These are phyloP conservation scores for Siniperca chuatsi DNA, from an alignment of 2,113 vertebrate genomes.

Conservation along the genomic window DNA sequence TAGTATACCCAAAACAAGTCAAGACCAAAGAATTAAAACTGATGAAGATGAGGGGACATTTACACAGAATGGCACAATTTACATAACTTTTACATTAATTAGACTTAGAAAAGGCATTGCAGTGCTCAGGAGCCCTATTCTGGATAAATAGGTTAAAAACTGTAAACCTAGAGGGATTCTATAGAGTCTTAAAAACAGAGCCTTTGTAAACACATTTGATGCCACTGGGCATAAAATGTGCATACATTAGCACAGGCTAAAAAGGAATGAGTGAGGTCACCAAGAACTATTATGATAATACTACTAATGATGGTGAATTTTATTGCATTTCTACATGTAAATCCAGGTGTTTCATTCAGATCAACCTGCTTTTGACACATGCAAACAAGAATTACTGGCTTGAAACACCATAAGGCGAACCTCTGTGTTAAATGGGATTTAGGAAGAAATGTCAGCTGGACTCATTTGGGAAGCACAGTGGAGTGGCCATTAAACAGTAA, in stretches of 20 bases:
- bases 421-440: constrained; percentile 58
- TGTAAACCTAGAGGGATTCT: constrained; percentile 11
- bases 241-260: not conserved
- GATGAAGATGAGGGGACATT: not conserved
- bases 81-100: constrained; percentile 6
- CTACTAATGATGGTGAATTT: not conserved
- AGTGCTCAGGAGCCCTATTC: constrained; percentile 16
- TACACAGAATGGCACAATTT: not conserved
- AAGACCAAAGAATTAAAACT: constrained; percentile 4
- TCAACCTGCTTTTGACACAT: constrained; percentile 16
- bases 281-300: not conserved
- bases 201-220: constrained; percentile 29
- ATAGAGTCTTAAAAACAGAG: constrained; percentile 10
- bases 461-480: constrained; percentile 70
- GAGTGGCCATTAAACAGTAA: constrained; percentile 74
- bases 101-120: not conserved
- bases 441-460: constrained; percentile 66
- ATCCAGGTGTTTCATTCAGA: constrained; percentile 47
- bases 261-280: not conserved
- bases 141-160: constrained; percentile 26
- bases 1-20: not conserved
- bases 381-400: constrained; percentile 56
- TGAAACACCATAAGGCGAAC: constrained; percentile 48
- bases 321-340: constrained; percentile 30
- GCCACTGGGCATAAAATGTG: constrained; percentile 3